These are phyloP conservation scores for Scaptomyza caliginosa DNA, from an alignment of 2,888 invertebrate species.

Conservation along the genomic window DNA sequence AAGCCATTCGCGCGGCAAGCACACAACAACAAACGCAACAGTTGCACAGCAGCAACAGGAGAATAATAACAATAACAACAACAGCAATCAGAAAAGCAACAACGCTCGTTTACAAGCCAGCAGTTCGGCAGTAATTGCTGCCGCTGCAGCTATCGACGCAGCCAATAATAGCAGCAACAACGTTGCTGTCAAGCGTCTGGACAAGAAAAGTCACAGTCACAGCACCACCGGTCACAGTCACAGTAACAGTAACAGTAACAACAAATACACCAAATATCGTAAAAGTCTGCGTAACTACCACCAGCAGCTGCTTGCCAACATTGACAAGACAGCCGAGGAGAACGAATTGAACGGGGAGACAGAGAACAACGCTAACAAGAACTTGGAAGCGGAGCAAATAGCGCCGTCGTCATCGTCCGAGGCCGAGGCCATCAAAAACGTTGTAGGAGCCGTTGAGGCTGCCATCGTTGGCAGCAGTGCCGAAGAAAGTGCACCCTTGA, in stretches of 20 bases:
- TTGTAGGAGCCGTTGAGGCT: not conserved
- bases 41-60: conserved; percentile 10
- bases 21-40: conserved; percentile 23
- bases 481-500: not conserved
- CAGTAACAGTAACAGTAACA: conserved; percentile 25
- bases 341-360: conserved; percentile 10
- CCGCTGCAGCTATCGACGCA: conserved; percentile 58
- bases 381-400: conserved; percentile 37
- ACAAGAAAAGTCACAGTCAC: conserved; percentile 16
- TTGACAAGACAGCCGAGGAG: conserved; percentile 34
- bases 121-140: conserved; percentile 56
- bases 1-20: conserved; percentile 66
- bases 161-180: conserved; percentile 7
- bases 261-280: conserved; percentile 66
- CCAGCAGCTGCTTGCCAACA: conserved; percentile 54
- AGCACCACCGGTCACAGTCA: conserved; percentile 29
- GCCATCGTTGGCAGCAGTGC: conserved; percentile 1
- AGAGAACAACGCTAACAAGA: conserved; percentile 23
- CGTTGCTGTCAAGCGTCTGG: not conserved
- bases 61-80: conserved; percentile 22
- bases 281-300: conserved; percentile 74
- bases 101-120: conserved; percentile 47
- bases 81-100: conserved; percentile 7
- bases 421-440: conserved; percentile 6
- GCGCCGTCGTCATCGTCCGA: conserved; percentile 28